phyloP scores from a whole-genome alignment of 2,113 vertebrate species.

The Trogon melanurus region DNA sequence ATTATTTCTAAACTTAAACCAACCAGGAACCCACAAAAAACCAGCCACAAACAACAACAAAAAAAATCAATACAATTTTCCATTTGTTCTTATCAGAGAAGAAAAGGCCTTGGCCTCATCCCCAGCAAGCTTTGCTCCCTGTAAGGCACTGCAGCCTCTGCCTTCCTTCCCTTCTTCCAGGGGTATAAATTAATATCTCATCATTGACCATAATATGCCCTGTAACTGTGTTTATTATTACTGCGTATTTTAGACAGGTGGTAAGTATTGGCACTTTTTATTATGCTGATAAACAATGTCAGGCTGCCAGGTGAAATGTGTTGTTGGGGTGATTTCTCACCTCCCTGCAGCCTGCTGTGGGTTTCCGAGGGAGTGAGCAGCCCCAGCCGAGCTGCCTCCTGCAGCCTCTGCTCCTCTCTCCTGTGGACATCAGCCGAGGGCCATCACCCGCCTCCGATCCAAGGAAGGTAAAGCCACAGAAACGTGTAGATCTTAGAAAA shows the following conservation, averaged over 20 bases:
- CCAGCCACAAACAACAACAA: neutral
- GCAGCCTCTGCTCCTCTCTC: neutral
- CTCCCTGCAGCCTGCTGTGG: neutral
- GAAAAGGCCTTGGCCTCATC: slow-evolving; percentile 40
- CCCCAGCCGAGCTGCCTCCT: neutral
- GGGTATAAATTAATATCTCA: slow-evolving; percentile 68
- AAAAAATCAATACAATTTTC: slow-evolving; percentile 49
- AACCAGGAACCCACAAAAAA: neutral
- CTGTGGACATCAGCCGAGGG: rapidly evolving
- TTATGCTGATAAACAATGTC: slow-evolving; percentile 74
- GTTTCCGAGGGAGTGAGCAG: neutral
- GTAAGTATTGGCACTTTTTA: slow-evolving; percentile 78
- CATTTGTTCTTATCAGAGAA: slow-evolving; percentile 11
- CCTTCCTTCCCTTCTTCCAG: slow-evolving; percentile 10
- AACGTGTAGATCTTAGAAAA: neutral
- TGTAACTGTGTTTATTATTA: slow-evolving; percentile 71
- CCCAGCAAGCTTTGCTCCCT: neutral
- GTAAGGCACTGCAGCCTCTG: neutral
- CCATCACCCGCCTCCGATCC: rapidly evolving
- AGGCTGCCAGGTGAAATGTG: slow-evolving; percentile 68
- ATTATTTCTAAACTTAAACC: slow-evolving; percentile 23
- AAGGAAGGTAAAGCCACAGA: neutral
- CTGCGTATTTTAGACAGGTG: slow-evolving; percentile 73
- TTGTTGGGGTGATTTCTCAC: slow-evolving; percentile 72
- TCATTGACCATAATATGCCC: slow-evolving; percentile 65